A percentile compares a stretch with the other conserved stretches of the same genome.
Evolutionary conservation across 53 echinoderm and acorn worm species (phyloP).

Genomic region (Paracentrotus lividus): DNA sequence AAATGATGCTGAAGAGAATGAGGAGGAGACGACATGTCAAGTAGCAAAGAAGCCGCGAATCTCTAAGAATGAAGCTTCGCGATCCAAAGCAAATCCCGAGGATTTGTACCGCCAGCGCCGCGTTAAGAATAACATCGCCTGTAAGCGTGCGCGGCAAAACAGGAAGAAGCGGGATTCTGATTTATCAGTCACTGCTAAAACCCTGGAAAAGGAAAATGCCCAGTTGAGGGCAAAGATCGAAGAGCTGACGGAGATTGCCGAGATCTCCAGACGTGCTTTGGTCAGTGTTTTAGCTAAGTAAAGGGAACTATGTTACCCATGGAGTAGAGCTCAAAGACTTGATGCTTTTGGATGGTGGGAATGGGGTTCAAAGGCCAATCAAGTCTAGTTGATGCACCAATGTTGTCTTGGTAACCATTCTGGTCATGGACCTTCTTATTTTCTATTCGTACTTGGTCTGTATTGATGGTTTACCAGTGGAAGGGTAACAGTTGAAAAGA

Average conservation of each 20-base stretch:
- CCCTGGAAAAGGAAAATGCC: slow-evolving; percentile 80
- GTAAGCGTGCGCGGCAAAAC: slow-evolving; percentile 76
- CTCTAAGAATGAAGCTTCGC: slow-evolving; percentile 47
- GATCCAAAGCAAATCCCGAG: background rate
- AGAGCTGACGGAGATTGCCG: slow-evolving; percentile 80
- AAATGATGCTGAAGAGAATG: slow-evolving; percentile 17
- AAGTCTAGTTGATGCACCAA: background rate
- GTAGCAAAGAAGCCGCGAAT: slow-evolving; percentile 55
- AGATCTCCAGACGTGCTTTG: slow-evolving; percentile 77
- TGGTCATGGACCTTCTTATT: background rate
- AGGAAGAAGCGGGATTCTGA: slow-evolving; percentile 76
- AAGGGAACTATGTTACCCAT: background rate
- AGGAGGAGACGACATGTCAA: slow-evolving; percentile 12
- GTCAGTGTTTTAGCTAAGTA: slow-evolving; percentile 56
- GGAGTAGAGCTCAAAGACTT: slow-evolving; percentile 10
- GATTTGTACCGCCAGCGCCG: slow-evolving; percentile 78
- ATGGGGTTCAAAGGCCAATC: background rate
- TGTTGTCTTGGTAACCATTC: background rate
- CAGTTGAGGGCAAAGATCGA: slow-evolving; percentile 77
- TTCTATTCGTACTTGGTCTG: background rate
- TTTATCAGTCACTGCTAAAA: slow-evolving; percentile 70
- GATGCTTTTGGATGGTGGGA: background rate
- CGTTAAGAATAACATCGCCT: slow-evolving; percentile 88
- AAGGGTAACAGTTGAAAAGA: background rate
- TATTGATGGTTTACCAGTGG: background rate